A percentile compares a stretch with the other conserved stretches of the same genome.
phyloP scores from a whole-genome alignment of 2,888 invertebrate genomes.

The Diarsia rubi region DNA sequence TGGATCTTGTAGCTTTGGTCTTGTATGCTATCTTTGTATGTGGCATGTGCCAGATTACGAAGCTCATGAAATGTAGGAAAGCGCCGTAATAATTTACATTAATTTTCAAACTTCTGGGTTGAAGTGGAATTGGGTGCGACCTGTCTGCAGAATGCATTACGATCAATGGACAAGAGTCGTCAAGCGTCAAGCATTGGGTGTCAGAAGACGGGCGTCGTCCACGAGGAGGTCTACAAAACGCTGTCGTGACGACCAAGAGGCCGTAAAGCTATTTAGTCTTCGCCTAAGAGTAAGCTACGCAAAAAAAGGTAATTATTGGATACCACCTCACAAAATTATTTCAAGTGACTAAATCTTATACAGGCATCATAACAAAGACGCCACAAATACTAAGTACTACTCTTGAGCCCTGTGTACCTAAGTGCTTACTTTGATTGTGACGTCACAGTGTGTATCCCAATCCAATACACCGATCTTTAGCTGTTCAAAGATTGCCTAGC shows the following conservation, averaged over 20 bases:
- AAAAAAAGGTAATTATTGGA: not conserved
- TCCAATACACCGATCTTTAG: conserved; percentile 5
- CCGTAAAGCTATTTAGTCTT: too few relatives aligned
- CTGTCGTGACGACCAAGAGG: too few relatives aligned
- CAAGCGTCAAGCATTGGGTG: too few relatives aligned
- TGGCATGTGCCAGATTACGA: not conserved
- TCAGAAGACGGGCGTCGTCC: too few relatives aligned
- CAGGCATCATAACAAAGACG: not conserved
- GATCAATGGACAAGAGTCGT: too few relatives aligned
- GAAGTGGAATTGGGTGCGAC: not conserved
- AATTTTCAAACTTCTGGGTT: not conserved
- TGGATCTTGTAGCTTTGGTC: not conserved
- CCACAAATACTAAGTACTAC: not conserved
- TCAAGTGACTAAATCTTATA: not conserved
- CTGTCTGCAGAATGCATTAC: too few relatives aligned
- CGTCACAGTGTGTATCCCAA: conserved; percentile 28
- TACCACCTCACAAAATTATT: not conserved
- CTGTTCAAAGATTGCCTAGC: conserved; percentile 23
- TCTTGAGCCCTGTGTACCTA: conserved; percentile 11
- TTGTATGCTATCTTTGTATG: not conserved
- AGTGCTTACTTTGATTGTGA: not conserved
- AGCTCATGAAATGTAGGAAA: not conserved
- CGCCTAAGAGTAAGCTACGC: too few relatives aligned
- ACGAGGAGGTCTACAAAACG: too few relatives aligned
- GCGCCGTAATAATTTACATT: not conserved